Evolutionary conservation across 53 echinoderm and acorn worm species (phyloP), one percentile per base, ranked within the genome.

Genomic region (Astropecten irregularis): DNA sequence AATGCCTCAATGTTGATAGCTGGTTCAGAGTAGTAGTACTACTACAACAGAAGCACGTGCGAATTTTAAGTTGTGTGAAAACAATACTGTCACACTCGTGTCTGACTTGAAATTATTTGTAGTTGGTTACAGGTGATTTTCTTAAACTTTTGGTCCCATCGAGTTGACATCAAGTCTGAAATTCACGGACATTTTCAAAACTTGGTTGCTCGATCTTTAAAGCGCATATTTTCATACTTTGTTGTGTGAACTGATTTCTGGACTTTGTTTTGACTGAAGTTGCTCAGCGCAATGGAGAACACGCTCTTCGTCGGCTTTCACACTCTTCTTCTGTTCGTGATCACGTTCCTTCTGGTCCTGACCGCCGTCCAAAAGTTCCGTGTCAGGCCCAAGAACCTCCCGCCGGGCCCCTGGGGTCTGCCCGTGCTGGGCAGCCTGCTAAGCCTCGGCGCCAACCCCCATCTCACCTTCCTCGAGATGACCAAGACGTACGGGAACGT

Each of bases 371-470:
- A 88, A 22, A 88, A 88, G 91, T 91, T 85, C 83, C 82, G 83
- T n/a, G 69, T 40, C 73, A 54, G 91, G 14, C 51, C 67, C 60
- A 84, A 73, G 71, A 96, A 96, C 53, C 84, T 96, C 15, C 97
- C 97, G 20, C 97, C 97, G 13, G 94, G 97, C 27, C 97, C 97
- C 49, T 89, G 94, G 89, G 97, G 97, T 30, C 77, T 97, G 67
- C 97, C 97, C 46, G 13, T 97, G 48, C 63, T 97, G 10, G 97
- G 97, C 40, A 97, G 94, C 71, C 86, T 97, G 44, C 92, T 97
- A 60, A 97, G 97, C 74, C 84, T 97, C 14, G 97, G 97, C 20
- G 58, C 86, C 37, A 87, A 97, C 46, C 97, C 97, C 4, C 97
- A 97, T 50, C 83, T 97, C 0, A 97, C 97, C 23, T 87, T 97